Conservation (phyloP, 2,797 vertebrate genomes). For the Orestias chungarensis region DNA sequence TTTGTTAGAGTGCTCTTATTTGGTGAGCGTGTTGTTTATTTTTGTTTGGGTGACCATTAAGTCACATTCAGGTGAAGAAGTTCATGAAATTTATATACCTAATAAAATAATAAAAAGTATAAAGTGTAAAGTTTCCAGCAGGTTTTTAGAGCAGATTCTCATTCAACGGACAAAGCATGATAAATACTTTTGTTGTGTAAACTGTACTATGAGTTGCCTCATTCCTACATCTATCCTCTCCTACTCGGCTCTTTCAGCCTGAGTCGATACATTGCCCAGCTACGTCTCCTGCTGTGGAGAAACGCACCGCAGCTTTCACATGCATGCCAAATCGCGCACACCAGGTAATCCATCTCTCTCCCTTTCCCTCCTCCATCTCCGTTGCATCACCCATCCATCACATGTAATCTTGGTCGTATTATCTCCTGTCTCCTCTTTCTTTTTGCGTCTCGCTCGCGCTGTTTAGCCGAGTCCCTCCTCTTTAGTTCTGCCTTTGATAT, state of each 20-base stretch:
- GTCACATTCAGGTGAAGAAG: neutral
- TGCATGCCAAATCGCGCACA: constrained; percentile 75
- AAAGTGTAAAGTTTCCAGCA: neutral
- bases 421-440: constrained; percentile 29
- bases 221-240: constrained; percentile 51
- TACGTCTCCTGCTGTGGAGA: constrained; percentile 74
- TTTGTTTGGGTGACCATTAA: neutral
- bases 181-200: neutral
- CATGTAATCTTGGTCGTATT: constrained; percentile 56
- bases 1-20: neutral
- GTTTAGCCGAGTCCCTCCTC: constrained; percentile 29
- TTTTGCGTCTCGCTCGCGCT: constrained; percentile 24
- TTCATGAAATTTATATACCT: neutral
- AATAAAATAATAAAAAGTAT: neutral
- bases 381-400: constrained; percentile 66
- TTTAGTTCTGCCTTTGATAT: constrained; percentile 52
- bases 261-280: constrained; percentile 76
- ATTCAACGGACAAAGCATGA: neutral
- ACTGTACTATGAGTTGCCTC: constrained; percentile 45
- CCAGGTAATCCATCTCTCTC: constrained; percentile 82
- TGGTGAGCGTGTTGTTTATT: neutral
- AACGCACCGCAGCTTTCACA: constrained; percentile 76
- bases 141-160: neutral
- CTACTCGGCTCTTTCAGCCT: constrained; percentile 71
- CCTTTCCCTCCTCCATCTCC: constrained; percentile 56